Evolutionary conservation across 2,888 invertebrate genomes (phyloP).

Genomic region (Lamellibrachia columna): DNA sequence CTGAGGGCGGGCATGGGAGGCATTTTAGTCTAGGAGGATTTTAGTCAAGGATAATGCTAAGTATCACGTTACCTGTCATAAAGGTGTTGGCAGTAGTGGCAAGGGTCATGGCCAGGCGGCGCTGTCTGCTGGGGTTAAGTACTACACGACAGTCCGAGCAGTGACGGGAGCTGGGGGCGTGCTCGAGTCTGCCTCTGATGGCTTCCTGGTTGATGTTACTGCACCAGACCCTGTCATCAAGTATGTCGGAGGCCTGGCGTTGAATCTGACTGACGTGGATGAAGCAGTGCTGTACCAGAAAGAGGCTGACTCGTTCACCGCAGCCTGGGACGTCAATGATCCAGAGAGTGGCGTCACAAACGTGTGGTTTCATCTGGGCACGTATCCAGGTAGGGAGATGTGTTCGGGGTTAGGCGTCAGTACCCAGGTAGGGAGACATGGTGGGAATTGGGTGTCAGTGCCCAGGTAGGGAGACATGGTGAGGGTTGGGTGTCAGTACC

Average conservation of each 20-base stretch:
- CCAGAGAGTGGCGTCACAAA: background rate
- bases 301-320: background rate
- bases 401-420: too few relatives aligned
- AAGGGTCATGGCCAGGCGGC: background rate
- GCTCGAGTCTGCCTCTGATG: constrained; percentile 13
- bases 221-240: background rate
- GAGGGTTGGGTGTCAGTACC: too few relatives aligned
- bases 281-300: background rate
- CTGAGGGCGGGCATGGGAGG: too few relatives aligned
- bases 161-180: constrained; percentile 22
- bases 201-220: constrained; percentile 1
- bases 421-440: too few relatives aligned
- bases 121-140: constrained; percentile 6
- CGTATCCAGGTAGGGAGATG: background rate
- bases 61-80: background rate
- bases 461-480: too few relatives aligned
- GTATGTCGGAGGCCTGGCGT: background rate
- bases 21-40: too few relatives aligned
- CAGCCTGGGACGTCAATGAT: background rate
- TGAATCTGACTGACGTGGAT: background rate
- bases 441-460: too few relatives aligned
- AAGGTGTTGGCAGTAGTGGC: background rate
- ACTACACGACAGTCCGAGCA: constrained; percentile 25
- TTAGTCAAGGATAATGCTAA: background rate
- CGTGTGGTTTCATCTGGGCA: background rate